Evolutionary conservation across 1,140 invertebrate species (phyloP).

Genomic region (Pachyrhynchus sulphureomaculatus): DNA sequence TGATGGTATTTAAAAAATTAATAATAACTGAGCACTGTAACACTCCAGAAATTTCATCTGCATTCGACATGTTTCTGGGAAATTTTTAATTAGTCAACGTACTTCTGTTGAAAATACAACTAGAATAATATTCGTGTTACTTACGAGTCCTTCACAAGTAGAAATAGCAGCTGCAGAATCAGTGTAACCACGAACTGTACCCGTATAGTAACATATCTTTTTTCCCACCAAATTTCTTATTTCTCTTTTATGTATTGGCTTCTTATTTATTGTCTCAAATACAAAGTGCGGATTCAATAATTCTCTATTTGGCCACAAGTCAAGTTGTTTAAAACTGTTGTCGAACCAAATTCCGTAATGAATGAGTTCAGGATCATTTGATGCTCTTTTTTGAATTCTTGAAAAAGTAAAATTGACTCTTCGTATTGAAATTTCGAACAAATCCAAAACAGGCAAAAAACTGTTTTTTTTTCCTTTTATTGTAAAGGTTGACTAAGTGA

Average conservation of each 20-base stretch:
- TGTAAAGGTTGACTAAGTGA: no score
- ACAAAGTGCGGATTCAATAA: slow-evolving; percentile 59
- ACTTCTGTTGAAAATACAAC: no score
- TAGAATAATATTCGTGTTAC: slow-evolving; percentile 43
- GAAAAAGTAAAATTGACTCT: slow-evolving; percentile 7
- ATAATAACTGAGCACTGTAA: no score
- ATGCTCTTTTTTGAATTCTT: slow-evolving; percentile 43
- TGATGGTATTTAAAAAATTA: no score
- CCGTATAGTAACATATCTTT: slow-evolving; percentile 58
- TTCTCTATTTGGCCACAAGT: slow-evolving; percentile 56
- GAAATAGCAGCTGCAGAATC: slow-evolving; percentile 58
- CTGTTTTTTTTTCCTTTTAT: not conserved
- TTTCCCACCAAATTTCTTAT: slow-evolving; percentile 31
- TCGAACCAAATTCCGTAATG: slow-evolving; percentile 55
- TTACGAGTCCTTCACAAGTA: slow-evolving; percentile 62
- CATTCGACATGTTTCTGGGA: no score
- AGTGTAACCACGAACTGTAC: slow-evolving; percentile 52
- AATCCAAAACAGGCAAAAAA: not conserved
- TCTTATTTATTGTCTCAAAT: slow-evolving; percentile 53
- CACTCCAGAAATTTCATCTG: no score
- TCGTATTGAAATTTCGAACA: no score
- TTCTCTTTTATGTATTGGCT: slow-evolving; percentile 19
- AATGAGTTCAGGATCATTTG: not conserved
- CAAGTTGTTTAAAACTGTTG: slow-evolving; percentile 53
- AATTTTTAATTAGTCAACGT: no score